Conservation (phyloP, 2,888 invertebrate species). For the Scaptomyza polygonia region DNA sequence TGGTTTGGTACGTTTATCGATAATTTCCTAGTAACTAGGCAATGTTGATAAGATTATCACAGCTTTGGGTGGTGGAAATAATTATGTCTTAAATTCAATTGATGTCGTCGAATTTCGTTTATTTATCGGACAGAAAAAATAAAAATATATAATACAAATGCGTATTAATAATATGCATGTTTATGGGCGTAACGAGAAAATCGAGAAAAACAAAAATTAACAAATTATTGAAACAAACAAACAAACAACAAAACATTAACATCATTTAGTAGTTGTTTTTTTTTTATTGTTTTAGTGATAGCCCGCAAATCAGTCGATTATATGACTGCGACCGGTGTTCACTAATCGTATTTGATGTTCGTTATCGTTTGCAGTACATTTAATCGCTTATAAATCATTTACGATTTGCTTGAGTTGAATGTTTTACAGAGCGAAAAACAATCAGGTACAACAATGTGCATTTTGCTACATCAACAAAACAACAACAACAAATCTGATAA, state of each 20-base stretch:
- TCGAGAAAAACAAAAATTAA: not conserved
- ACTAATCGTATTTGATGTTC: constrained; percentile 50
- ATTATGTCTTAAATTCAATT: too few relatives aligned
- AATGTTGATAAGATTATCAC: too few relatives aligned
- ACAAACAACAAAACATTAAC: constrained; percentile 12
- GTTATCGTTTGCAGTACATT: constrained; percentile 35
- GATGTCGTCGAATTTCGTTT: too few relatives aligned
- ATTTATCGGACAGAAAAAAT: too few relatives aligned
- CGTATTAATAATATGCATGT: not conserved
- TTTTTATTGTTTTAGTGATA: constrained; percentile 13
- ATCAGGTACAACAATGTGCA: not conserved
- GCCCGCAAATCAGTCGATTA: constrained; percentile 62
- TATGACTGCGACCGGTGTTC: constrained; percentile 42
- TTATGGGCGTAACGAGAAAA: constrained; percentile 12
- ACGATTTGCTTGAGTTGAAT: constrained; percentile 55
- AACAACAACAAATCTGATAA: too few relatives aligned
- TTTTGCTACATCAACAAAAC: too few relatives aligned
- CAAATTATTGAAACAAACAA: constrained; percentile 11
- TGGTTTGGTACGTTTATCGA: too few relatives aligned
- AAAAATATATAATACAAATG: too few relatives aligned
- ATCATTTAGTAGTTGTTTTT: constrained; percentile 6
- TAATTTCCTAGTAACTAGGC: too few relatives aligned
- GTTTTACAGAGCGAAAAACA: constrained; percentile 34
- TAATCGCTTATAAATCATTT: constrained; percentile 72
- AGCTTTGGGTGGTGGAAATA: too few relatives aligned